A percentile compares a stretch with the other conserved stretches of the same genome.
Evolutionary conservation across 1,140 invertebrate species (phyloP).

Genomic region (Cotesia typhae): DNA sequence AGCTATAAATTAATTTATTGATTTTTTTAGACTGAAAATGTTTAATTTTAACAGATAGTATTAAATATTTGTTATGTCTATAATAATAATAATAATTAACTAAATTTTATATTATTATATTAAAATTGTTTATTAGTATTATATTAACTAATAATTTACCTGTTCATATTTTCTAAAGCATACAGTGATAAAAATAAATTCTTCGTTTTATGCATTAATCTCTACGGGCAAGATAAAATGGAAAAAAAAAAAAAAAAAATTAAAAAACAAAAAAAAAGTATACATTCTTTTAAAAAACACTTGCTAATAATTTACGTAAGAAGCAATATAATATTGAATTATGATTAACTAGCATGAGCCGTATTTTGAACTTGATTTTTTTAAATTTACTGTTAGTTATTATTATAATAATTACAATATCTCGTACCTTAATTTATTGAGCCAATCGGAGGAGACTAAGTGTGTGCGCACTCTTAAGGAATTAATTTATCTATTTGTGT

Average conservation of each 20-base stretch:
- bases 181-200: slow-evolving; percentile 24
- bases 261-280: slow-evolving; percentile 20
- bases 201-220: slow-evolving; percentile 40
- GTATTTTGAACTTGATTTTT: slow-evolving; percentile 39
- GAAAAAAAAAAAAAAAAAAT: slow-evolving; percentile 46
- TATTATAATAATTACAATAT: slow-evolving; percentile 32
- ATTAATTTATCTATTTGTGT: slow-evolving; percentile 24
- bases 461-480: slow-evolving; percentile 38
- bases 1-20: neutral
- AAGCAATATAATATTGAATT: slow-evolving; percentile 38
- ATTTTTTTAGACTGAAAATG: neutral
- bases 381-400: slow-evolving; percentile 36
- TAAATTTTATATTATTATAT: slow-evolving; percentile 10
- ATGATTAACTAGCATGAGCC: slow-evolving; percentile 48
- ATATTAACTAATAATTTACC: slow-evolving; percentile 11
- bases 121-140: slow-evolving; percentile 7
- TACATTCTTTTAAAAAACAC: slow-evolving; percentile 6
- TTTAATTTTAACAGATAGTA: too few relatives aligned
- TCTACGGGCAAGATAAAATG: slow-evolving; percentile 61
- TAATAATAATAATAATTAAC: too few relatives aligned
- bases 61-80: too few relatives aligned
- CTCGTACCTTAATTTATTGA: slow-evolving; percentile 54
- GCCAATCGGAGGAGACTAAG: slow-evolving; percentile 45
- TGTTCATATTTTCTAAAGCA: slow-evolving; percentile 31
- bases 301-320: slow-evolving; percentile 15